A percentile compares a stretch with the other conserved stretches of the same genome.
Evolutionary conservation across 2,888 invertebrate genomes (phyloP).

Genomic region (Drosophila tripunctata): DNA sequence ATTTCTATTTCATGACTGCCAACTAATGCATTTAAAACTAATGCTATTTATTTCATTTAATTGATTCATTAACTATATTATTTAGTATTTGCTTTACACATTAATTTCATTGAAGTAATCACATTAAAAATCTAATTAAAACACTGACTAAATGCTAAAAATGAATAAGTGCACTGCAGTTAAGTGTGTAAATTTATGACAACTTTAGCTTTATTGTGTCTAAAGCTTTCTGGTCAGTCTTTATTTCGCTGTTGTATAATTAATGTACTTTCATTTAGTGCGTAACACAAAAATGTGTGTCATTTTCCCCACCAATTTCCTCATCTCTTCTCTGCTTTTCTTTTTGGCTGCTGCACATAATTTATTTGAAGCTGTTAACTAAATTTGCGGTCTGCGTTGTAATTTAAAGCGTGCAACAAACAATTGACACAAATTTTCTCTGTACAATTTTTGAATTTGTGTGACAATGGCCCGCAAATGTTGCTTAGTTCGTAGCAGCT

Average conservation of each 20-base stretch:
- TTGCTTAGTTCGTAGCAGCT: constrained; percentile 33
- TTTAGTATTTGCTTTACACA: constrained; percentile 20
- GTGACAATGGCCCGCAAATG: constrained; percentile 33
- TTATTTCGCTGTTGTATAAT: background rate
- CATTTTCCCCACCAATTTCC: background rate
- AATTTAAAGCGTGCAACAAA: constrained; percentile 51
- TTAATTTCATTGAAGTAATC: constrained; percentile 37
- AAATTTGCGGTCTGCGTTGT: constrained; percentile 62
- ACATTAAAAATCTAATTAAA: constrained; percentile 17
- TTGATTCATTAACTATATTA: constrained; percentile 1
- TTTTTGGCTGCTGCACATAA: constrained; percentile 32
- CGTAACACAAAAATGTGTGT: constrained; percentile 12
- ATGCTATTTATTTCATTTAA: constrained; percentile 5
- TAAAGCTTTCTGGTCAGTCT: background rate
- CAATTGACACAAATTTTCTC: constrained; percentile 58
- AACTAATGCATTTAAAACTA: background rate
- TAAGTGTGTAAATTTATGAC: background rate
- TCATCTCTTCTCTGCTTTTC: background rate
- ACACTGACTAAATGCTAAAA: background rate
- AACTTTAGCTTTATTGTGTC: background rate
- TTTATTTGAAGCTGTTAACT: constrained; percentile 68
- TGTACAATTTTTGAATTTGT: constrained; percentile 33
- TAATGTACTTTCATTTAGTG: background rate
- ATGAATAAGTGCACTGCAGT: background rate
- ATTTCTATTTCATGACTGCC: background rate